phyloP scores from a whole-genome alignment of 53 echinoderm and acorn worm species.

The Henricia sp. region DNA sequence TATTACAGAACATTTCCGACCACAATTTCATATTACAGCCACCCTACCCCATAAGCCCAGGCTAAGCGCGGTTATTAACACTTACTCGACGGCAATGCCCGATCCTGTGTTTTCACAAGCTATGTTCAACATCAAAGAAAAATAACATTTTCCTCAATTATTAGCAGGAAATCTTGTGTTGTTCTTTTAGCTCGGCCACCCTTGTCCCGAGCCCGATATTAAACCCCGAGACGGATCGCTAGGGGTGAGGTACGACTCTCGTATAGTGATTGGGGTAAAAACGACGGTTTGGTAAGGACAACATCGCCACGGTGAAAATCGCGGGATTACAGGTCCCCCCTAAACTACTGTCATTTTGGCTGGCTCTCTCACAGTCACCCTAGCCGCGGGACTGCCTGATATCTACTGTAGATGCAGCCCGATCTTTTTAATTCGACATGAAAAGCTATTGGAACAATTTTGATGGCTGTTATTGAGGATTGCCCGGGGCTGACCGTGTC shows the following conservation, averaged over 20 bases:
- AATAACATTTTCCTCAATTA: conserved; percentile 62
- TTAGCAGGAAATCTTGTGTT: conserved; percentile 66
- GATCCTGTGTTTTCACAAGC: conserved; percentile 49
- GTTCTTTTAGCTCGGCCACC: conserved; percentile 24
- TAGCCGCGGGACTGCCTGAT: conserved; percentile 46
- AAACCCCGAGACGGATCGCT: conserved; percentile 46
- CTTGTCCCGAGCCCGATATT: conserved; percentile 42
- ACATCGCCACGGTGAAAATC: not conserved
- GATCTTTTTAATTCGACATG: conserved; percentile 67
- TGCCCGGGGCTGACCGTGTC: conserved; percentile 50
- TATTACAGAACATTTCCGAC: too few species aligned
- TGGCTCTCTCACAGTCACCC: conserved; percentile 58
- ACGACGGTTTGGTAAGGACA: conserved; percentile 12
- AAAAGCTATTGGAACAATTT: conserved; percentile 68
- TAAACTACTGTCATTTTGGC: conserved; percentile 43
- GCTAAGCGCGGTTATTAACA: conserved; percentile 18
- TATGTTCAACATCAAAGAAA: conserved; percentile 64
- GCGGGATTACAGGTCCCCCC: not conserved
- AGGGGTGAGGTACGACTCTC: conserved; percentile 48
- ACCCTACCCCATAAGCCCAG: not conserved
- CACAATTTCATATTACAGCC: too few species aligned
- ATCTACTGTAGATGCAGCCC: conserved; percentile 66
- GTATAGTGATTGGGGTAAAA: conserved; percentile 1
- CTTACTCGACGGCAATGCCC: conserved; percentile 50
- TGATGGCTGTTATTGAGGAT: conserved; percentile 64